Evolutionary conservation across 2,113 vertebrate genomes (phyloP).

Genomic region (Antennarius striatus): DNA sequence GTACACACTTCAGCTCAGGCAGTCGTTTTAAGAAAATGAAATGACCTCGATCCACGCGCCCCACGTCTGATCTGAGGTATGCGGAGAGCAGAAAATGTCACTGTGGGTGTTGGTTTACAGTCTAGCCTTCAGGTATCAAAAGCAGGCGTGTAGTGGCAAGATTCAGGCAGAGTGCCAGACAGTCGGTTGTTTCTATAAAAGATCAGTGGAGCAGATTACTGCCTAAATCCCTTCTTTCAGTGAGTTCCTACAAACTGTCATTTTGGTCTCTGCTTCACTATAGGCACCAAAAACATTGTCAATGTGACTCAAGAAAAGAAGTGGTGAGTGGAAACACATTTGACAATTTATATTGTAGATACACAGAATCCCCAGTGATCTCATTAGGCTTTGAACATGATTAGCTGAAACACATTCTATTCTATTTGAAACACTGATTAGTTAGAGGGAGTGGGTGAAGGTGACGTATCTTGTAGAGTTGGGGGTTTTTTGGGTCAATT

Average conservation of each 20-base stretch:
- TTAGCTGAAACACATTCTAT: no score
- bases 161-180: slow-evolving; percentile 62
- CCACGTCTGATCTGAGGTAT: slow-evolving; percentile 30
- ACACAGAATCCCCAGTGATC: background rate
- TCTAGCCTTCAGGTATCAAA: slow-evolving; percentile 65
- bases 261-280: slow-evolving; percentile 53
- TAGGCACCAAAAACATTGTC: slow-evolving; percentile 53
- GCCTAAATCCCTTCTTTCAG: slow-evolving; percentile 68
- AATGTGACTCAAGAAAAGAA: slow-evolving; percentile 15
- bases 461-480: no score
- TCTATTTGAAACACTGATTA: no score
- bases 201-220: slow-evolving; percentile 69
- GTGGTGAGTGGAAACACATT: slow-evolving; percentile 5
- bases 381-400: no score
- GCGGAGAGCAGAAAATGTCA: slow-evolving; percentile 49
- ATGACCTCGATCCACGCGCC: background rate
- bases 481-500: no score
- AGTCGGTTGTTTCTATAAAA: slow-evolving; percentile 60
- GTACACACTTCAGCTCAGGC: slow-evolving; percentile 2
- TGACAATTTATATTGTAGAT: background rate
- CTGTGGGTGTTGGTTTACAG: slow-evolving; percentile 62
- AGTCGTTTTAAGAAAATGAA: slow-evolving; percentile 9
- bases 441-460: no score
- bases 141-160: slow-evolving; percentile 59
- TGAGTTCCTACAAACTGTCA: slow-evolving; percentile 60